Evolutionary conservation across 2,888 invertebrate genomes (phyloP).

Genomic region (Ashinkailepas kermadecensis): DNA sequence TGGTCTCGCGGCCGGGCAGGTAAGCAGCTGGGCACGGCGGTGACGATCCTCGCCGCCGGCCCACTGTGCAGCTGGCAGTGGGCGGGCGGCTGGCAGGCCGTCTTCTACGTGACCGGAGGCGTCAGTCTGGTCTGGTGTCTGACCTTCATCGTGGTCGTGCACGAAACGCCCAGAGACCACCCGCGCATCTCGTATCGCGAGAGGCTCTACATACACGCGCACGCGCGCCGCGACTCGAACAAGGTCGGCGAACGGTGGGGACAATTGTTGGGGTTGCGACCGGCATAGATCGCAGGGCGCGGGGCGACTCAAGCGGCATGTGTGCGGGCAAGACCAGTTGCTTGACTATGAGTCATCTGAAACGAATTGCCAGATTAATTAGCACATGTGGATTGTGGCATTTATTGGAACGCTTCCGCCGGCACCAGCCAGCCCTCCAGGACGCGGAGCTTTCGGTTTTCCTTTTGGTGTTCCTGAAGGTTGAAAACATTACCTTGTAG

Average conservation of each 20-base stretch:
- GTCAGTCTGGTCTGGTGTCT: constrained; percentile 46
- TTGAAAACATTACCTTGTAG: too few relatives aligned
- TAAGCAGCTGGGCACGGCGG: constrained; percentile 44
- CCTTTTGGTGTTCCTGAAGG: too few relatives aligned
- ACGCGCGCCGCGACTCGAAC: constrained; percentile 41
- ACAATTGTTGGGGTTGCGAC: too few relatives aligned
- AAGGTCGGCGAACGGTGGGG: neutral
- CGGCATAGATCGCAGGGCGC: too few relatives aligned
- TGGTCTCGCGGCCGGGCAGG: constrained; percentile 37
- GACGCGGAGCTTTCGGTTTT: too few relatives aligned
- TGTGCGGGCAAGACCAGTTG: too few relatives aligned
- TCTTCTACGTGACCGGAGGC: constrained; percentile 50
- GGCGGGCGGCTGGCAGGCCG: constrained; percentile 53
- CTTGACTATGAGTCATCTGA: too few relatives aligned
- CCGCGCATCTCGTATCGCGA: constrained; percentile 48
- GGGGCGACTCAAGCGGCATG: too few relatives aligned
- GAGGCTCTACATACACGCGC: constrained; percentile 37
- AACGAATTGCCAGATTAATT: too few relatives aligned
- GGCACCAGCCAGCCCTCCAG: too few relatives aligned
- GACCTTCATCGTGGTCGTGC: constrained; percentile 46
- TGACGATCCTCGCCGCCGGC: constrained; percentile 52
- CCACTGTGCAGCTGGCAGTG: constrained; percentile 50
- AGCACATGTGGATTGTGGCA: too few relatives aligned
- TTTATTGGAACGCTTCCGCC: too few relatives aligned
- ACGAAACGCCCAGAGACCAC: constrained; percentile 50